Evolutionary conservation across 37 sponge, comb jelly and placozoan genomes (phyloP).

Genomic region (Aplysina aerophoba): DNA sequence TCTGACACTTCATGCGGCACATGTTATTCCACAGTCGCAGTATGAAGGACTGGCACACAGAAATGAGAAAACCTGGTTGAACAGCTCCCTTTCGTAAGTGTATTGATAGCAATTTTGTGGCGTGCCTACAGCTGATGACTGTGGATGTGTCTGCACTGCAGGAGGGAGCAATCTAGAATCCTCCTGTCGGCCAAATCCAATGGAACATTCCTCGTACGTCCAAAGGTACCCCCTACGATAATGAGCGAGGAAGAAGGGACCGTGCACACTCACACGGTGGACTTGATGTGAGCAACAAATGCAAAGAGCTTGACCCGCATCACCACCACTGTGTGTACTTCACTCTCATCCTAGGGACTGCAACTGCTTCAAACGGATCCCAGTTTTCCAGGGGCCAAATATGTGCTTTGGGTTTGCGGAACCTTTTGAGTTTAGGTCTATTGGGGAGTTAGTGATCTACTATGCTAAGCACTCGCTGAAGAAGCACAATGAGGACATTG

Average conservation of each 20-base stretch:
- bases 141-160: neutral
- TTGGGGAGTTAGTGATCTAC: conserved; percentile 64
- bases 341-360: neutral
- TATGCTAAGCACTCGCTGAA: conserved; percentile 80
- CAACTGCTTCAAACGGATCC: conserved; percentile 48
- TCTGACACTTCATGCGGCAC: too few relatives aligned
- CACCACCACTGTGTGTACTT: too few relatives aligned
- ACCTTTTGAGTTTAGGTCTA: conserved; percentile 77
- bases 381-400: conserved; percentile 63
- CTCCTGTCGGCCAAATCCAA: conserved; percentile 49
- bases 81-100: conserved; percentile 16
- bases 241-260: conserved; percentile 24
- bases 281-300: conserved; percentile 62
- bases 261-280: conserved; percentile 70
- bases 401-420: conserved; percentile 87
- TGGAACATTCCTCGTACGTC: conserved; percentile 80
- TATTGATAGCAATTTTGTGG: too few relatives aligned
- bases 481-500: conserved; percentile 78
- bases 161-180: conserved; percentile 59
- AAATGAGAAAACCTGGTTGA: conserved; percentile 53
- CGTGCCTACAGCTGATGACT: too few relatives aligned
- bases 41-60: conserved; percentile 50
- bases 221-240: conserved; percentile 41
- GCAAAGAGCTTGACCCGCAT: too few relatives aligned
- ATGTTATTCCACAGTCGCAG: too few relatives aligned